phyloP scores from a whole-genome alignment of 1,140 invertebrate genomes.

The Triops longicaudatus region DNA sequence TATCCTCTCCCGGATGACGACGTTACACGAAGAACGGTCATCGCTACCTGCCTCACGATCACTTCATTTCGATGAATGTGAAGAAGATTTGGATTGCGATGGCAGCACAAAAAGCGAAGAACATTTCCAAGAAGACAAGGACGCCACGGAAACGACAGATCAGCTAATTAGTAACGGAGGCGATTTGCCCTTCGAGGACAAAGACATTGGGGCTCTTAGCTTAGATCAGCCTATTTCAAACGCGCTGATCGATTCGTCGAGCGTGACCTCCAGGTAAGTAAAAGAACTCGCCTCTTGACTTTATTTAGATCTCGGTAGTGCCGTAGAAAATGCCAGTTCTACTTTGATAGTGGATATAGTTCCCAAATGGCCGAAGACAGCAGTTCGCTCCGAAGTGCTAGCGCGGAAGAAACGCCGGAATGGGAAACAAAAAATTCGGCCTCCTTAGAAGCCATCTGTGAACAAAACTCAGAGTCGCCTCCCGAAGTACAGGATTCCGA shows the following conservation, averaged over 20 bases:
- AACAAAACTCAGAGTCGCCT: slow-evolving; percentile 35
- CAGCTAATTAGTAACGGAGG: background rate
- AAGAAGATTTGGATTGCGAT: slow-evolving; percentile 35
- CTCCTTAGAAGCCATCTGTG: slow-evolving; percentile 47
- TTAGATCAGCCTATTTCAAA: slow-evolving; percentile 34
- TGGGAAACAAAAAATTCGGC: background rate
- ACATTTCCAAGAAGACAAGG: background rate
- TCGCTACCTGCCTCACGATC: background rate
- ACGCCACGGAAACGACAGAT: background rate
- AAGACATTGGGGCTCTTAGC: slow-evolving; percentile 26
- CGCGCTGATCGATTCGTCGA: slow-evolving; percentile 59
- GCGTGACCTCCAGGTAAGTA: slow-evolving; percentile 55
- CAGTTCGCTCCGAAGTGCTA: slow-evolving; percentile 55
- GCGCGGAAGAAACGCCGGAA: slow-evolving; percentile 75
- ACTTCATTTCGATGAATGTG: slow-evolving; percentile 33
- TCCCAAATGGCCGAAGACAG: slow-evolving; percentile 1
- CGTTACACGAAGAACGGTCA: slow-evolving; percentile 68
- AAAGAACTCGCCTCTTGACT: background rate
- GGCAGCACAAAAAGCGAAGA: background rate
- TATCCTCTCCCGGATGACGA: slow-evolving; percentile 78
- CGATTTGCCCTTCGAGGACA: background rate
- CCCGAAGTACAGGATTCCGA: background rate
- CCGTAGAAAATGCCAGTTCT: background rate
- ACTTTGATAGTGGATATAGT: slow-evolving; percentile 19
- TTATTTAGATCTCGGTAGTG: background rate